Percentiles rank a stretch among this genome's conserved stretches.
Evolutionary conservation across 2,797 vertebrate genomes (phyloP).

Genomic region (Nannoperca obscura): DNA sequence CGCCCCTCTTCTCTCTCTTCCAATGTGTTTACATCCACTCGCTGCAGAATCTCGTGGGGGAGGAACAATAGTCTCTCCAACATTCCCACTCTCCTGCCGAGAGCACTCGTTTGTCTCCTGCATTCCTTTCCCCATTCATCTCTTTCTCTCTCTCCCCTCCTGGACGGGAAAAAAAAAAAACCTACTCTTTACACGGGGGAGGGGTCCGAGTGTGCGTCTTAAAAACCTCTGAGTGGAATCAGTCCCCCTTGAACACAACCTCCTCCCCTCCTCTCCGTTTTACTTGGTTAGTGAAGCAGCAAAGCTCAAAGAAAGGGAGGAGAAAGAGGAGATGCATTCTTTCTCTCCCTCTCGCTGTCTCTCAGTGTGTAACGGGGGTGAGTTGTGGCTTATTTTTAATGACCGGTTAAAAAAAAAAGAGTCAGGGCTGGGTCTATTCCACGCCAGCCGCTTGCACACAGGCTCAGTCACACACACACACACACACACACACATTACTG

Average conservation of each 20-base stretch:
- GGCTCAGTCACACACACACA: slow-evolving; percentile 50
- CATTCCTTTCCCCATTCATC: slow-evolving; percentile 86
- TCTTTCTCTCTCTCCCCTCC: slow-evolving; percentile 74
- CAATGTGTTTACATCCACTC: slow-evolving; percentile 75
- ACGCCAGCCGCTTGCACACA: slow-evolving; percentile 59
- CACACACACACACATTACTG: slow-evolving; percentile 64
- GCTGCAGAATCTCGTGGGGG: slow-evolving; percentile 66
- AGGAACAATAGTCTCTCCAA: slow-evolving; percentile 73
- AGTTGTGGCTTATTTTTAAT: slow-evolving; percentile 83
- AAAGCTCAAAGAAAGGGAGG: slow-evolving; percentile 77
- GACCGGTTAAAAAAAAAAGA: slow-evolving; percentile 69
- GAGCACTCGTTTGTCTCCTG: slow-evolving; percentile 82
- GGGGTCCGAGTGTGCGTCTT: slow-evolving; percentile 61
- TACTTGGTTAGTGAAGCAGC: slow-evolving; percentile 85
- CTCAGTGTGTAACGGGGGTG: slow-evolving; percentile 70
- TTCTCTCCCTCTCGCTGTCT: slow-evolving; percentile 74
- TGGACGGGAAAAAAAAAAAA: slow-evolving; percentile 56
- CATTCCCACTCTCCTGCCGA: slow-evolving; percentile 87
- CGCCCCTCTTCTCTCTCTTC: slow-evolving; percentile 61
- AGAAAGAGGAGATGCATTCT: slow-evolving; percentile 79
- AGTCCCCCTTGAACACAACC: slow-evolving; percentile 62
- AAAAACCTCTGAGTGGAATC: slow-evolving; percentile 69
- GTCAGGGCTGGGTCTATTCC: slow-evolving; percentile 66
- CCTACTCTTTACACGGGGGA: slow-evolving; percentile 71
- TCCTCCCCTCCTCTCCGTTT: slow-evolving; percentile 60